phyloP scores from a whole-genome alignment of 2,113 vertebrate species.

The Hemiscyllium ocellatum region DNA sequence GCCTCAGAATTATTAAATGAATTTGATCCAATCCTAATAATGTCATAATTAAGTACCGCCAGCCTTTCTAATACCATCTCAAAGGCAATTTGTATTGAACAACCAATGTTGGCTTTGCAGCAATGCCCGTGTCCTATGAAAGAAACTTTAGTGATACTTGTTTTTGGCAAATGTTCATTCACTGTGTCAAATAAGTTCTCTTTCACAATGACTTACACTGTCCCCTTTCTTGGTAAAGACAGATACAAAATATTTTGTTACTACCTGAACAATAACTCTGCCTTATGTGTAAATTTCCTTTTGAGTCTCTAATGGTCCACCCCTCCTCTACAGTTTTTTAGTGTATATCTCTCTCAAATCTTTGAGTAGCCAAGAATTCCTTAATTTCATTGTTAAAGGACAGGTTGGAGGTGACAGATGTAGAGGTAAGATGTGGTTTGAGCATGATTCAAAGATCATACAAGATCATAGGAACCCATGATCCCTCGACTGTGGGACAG shows the following conservation, averaged over 20 bases:
- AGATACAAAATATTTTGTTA: not conserved
- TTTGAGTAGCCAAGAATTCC: not conserved
- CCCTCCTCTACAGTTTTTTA: not conserved
- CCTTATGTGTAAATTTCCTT: not conserved
- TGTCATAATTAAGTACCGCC: not conserved
- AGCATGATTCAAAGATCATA: not conserved
- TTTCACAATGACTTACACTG: not conserved
- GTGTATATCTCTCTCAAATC: not conserved
- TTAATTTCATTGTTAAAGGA: not conserved
- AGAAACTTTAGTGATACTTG: too few relatives aligned
- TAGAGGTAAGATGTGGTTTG: not conserved
- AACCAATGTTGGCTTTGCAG: too few relatives aligned
- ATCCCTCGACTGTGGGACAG: not conserved
- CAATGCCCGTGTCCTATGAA: too few relatives aligned
- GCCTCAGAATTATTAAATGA: too few relatives aligned
- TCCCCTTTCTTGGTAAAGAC: not conserved
- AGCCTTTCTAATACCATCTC: not conserved
- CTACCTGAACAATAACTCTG: not conserved
- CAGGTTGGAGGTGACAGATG: not conserved
- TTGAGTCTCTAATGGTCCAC: not conserved
- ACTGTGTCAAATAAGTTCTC: not conserved
- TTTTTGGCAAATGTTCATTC: not conserved
- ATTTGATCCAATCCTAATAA: not conserved
- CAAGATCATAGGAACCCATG: too few relatives aligned
- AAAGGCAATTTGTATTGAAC: too few relatives aligned